Conservation (phyloP, 37 sponge, comb jelly and placozoan genomes). For the Crambe crambe region DNA sequence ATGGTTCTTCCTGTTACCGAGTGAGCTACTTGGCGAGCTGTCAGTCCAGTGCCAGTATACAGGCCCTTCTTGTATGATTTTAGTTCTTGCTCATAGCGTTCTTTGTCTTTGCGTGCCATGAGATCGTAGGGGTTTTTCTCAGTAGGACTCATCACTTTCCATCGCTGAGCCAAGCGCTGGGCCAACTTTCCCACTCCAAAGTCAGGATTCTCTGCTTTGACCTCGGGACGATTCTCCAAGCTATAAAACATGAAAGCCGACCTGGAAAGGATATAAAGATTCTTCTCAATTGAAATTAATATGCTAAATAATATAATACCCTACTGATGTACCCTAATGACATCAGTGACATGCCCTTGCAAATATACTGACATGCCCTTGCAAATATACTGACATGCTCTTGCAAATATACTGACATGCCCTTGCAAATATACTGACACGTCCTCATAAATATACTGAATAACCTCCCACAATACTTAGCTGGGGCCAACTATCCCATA, state of each 20-base stretch:
- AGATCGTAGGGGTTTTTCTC: slow-evolving; percentile 55
- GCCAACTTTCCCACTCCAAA: slow-evolving; percentile 70
- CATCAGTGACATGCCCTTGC: no score
- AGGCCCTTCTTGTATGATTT: slow-evolving; percentile 67
- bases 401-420: no score
- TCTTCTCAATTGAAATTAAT: no score
- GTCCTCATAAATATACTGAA: no score
- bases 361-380: no score
- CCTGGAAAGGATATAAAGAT: slow-evolving; percentile 34
- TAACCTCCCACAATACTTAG: no score
- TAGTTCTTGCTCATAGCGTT: slow-evolving; percentile 73
- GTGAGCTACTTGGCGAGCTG: slow-evolving; percentile 16
- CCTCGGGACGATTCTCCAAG: slow-evolving; percentile 59
- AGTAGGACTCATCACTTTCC: slow-evolving; percentile 54
- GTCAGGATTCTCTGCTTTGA: slow-evolving; percentile 58
- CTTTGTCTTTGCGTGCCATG: slow-evolving; percentile 76
- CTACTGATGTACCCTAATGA: no score
- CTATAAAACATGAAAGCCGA: slow-evolving; percentile 92
- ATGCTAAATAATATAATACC: no score
- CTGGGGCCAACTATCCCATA: no score
- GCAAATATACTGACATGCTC: no score
- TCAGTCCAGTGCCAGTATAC: slow-evolving; percentile 28
- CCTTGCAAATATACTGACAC: no score
- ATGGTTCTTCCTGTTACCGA: slow-evolving; percentile 17
- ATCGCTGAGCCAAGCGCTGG: slow-evolving; percentile 68